phyloP scores from a whole-genome alignment of 2,888 invertebrate species.

The Zhuqinia jingwanae region DNA sequence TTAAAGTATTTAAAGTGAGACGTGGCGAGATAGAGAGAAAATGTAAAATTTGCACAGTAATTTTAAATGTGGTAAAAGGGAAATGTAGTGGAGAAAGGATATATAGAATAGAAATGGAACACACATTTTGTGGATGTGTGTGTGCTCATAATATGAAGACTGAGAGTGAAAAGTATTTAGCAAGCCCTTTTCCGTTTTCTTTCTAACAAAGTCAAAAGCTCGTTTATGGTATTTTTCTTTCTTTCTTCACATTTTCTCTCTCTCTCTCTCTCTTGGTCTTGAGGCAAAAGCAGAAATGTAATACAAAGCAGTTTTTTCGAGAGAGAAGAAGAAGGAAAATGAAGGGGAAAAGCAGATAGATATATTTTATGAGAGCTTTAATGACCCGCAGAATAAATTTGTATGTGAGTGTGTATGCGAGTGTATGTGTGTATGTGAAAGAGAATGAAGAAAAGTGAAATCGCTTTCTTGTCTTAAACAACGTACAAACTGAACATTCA shows the following conservation, averaged over 20 bases:
- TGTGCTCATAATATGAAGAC: too few species aligned
- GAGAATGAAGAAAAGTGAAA: constrained; percentile 41
- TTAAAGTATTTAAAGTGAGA: too few species aligned
- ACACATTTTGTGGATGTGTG: too few species aligned
- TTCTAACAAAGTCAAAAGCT: constrained; percentile 9
- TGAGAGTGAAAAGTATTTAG: constrained; percentile 42
- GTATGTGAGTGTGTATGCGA: constrained; percentile 1
- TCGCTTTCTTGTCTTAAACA: constrained; percentile 27
- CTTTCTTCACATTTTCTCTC: not conserved
- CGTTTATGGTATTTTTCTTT: not conserved
- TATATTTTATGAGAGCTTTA: constrained; percentile 64
- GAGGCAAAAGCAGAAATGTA: not conserved
- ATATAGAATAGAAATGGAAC: too few species aligned
- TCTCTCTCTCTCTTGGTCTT: not conserved
- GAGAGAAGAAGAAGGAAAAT: not conserved
- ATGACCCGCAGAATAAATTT: constrained; percentile 71
- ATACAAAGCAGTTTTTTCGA: not conserved
- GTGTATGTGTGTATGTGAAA: constrained; percentile 46
- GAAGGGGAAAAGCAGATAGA: constrained; percentile 18
- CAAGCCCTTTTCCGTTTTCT: not conserved
- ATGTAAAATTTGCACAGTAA: too few species aligned
- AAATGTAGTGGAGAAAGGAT: too few species aligned
- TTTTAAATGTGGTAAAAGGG: too few species aligned
- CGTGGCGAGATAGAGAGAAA: too few species aligned
- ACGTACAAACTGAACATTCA: not conserved